Conservation (phyloP, 2,113 vertebrate genomes). For the Procapra przewalskii region DNA sequence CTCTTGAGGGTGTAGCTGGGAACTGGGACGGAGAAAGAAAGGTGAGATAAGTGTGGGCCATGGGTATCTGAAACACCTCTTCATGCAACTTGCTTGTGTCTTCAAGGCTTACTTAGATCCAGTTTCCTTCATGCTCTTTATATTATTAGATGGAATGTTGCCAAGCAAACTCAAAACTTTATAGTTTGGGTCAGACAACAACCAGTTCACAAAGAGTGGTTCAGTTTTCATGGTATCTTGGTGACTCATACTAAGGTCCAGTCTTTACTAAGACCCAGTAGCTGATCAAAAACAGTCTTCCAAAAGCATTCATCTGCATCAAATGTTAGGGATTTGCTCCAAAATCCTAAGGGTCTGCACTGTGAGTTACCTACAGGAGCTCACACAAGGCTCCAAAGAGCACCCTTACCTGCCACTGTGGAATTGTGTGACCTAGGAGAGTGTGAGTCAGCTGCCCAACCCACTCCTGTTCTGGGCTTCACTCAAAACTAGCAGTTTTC, state of each 20-base stretch:
- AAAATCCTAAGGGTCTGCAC: background rate
- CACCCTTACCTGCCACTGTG: background rate
- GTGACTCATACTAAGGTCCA: background rate
- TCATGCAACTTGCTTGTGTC: background rate
- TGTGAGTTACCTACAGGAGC: background rate
- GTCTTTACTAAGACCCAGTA: background rate
- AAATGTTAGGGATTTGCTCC: background rate
- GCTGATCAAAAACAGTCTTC: background rate
- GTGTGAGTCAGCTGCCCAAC: background rate
- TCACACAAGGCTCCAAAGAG: background rate
- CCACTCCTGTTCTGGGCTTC: background rate
- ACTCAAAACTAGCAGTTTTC: background rate
- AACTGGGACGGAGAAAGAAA: background rate
- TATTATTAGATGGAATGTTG: background rate
- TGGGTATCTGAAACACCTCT: background rate
- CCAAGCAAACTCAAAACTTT: background rate
- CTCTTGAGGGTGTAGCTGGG: background rate
- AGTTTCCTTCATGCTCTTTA: background rate
- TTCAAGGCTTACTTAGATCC: background rate
- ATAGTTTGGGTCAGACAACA: background rate
- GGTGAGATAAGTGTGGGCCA: background rate
- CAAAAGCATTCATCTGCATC: background rate
- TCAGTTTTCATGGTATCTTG: background rate
- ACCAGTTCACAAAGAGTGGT: background rate
- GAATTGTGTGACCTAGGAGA: background rate